Conservation (phyloP, 2,888 invertebrate genomes). For the Rotaria magnacalcarata region DNA sequence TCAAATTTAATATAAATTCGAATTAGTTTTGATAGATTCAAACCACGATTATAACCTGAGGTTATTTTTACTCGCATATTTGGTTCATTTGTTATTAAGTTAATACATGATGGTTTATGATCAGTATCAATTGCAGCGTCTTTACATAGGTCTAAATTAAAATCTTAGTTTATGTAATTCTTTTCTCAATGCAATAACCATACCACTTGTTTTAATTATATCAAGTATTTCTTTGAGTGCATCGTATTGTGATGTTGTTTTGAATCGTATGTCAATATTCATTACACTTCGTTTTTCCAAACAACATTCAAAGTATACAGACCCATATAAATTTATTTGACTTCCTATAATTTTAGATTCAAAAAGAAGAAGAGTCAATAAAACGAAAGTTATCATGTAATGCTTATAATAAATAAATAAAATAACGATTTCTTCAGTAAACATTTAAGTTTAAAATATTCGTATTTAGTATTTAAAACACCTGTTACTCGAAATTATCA, state of each 20-base stretch:
- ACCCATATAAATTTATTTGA: constrained; percentile 11
- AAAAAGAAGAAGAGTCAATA: background rate
- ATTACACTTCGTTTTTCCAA: background rate
- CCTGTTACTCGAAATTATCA: no score
- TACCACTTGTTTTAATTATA: background rate
- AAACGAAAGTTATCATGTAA: no score
- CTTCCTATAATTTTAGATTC: background rate
- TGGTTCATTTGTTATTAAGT: background rate
- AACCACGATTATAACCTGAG: constrained; percentile 6
- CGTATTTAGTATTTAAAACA: no score
- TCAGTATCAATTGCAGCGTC: constrained; percentile 7
- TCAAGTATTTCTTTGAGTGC: background rate
- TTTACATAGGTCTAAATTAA: background rate
- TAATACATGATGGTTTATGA: constrained; percentile 23
- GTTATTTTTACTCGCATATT: background rate
- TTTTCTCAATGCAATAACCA: background rate
- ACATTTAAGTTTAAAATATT: no score
- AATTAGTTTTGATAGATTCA: constrained; percentile 27
- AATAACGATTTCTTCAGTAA: no score
- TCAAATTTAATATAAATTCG: constrained; percentile 30
- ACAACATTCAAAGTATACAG: constrained; percentile 7
- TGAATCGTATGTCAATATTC: constrained; percentile 9
- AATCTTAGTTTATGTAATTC: no score
- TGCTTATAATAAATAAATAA: no score
- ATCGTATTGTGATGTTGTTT: background rate